Evolutionary conservation across 2,113 vertebrate species (phyloP), one percentile per base, ranked within the genome.

Genomic region (Rhinogobius similis): DNA sequence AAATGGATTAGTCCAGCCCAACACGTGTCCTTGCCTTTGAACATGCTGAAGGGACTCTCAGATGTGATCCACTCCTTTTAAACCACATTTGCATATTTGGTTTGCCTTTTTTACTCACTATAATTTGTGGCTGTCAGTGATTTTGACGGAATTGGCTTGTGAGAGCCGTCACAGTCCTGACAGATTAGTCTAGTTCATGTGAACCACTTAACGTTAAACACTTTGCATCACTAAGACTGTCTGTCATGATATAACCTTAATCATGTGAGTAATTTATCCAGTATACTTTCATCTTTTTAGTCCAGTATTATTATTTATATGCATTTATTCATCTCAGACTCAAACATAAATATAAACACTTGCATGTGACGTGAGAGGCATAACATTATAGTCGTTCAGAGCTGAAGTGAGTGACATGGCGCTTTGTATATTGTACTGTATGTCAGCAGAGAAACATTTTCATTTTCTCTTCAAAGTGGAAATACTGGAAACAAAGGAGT

Each of bases 51-150:
- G 26, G 26, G 26, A 27, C 29, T 58, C 29, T 58, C 18, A n/a
- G 10, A 11, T 61, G 29, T 32, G 29, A 20, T n/a, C 58, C 10
- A 20, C 6, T 59, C 56, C 9, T 32, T 38, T 38, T 9, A n/a
- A 36, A n/a, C 20, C 11, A 5, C 9, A 38, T 38, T 36, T 61
- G 16, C 58, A 10, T 10, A 36, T 36, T 36, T 38, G 2, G 11
- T 38, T 36, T 38, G 18, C 29, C 11, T 36, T 38, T n/a, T 36
- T 61, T 61, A 36, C 18, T 36, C 29, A 32, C 27, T 61, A 12
- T 38, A n/a, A 61, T 61, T 61, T n/a, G 29, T 18, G 5, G 27
- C 27, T 61, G 58, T n/a, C 58, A 61, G 58, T 36, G 29, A 38
- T 61, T 38, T 38, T 61, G 58, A 38, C 20, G 8, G 29, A 10